Base-by-base conservation (phyloP, 1,140 invertebrate species). In the Bombus difficillimus region DNA sequence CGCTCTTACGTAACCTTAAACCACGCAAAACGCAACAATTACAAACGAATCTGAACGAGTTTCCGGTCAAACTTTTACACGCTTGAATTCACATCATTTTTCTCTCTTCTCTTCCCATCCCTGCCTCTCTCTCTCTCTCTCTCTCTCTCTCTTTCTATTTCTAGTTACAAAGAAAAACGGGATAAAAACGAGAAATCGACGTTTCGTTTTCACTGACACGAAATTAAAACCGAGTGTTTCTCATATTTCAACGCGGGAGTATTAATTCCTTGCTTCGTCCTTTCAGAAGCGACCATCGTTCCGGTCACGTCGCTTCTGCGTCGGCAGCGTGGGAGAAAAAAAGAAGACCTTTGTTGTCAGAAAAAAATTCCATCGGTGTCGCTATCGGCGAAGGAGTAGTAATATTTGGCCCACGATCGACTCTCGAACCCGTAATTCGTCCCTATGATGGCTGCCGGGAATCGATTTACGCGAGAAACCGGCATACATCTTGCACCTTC, bases 401-500 rank as follows among this genome's bases (percentile, higher is more conserved):
- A 57, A 81, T 81, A 85, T 75, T 85, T 75, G 79, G 37, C 59
- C 41, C 71, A 8, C 64, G 71, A 86, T 76, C 85, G 79, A 69
- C 59, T 37, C 43, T 37, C 28, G 32, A 15, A 32, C 15, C 1
- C 25, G 43, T 53, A 53, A 43, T 32, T 32, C 73, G n/a, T 39
- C 32, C 79, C 59, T 59, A 32, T 2, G 2, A 32, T 47, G 53
- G 73, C 39, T 32, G 12, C n/a, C 22, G 32, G 18, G 66, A 83
- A 83, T 83, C 79, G 85, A 86, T 83, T 83, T 43, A 57, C 69
- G 57, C 69, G 69, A 66, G 66, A 62, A 59, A 71, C 81, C 71
- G 74, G 39, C 59, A 85, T 90, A 85, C 90, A 87, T 89, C 82
- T 91, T 80, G 85, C 79, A 86, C 78, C 84, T 81, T 90, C 82